Percentiles rank a stretch among this genome's conserved stretches.
phyloP scores from a whole-genome alignment of 2,113 vertebrate species.

The Scomber colias region DNA sequence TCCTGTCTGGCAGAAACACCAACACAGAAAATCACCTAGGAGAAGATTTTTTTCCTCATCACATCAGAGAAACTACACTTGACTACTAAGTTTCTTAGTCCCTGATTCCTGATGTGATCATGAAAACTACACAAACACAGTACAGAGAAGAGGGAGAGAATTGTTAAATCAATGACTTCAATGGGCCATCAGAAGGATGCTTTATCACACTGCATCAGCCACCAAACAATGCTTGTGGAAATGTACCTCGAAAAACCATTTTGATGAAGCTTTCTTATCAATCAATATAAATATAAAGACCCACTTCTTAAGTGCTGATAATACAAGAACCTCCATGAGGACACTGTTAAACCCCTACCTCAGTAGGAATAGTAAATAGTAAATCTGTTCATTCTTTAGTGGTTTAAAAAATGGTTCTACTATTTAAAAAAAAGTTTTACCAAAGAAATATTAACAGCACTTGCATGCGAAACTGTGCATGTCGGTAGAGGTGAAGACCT shows the following conservation, averaged over 20 bases:
- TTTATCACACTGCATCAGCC: constrained; percentile 18
- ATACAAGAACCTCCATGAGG: constrained; percentile 59
- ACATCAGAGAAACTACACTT: background rate
- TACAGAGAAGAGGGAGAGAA: too few species aligned
- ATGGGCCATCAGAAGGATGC: background rate
- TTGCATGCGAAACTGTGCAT: constrained; percentile 68
- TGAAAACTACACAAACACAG: background rate
- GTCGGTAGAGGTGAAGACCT: constrained; percentile 22
- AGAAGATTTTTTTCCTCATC: background rate
- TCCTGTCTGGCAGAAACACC: background rate
- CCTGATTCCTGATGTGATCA: constrained; percentile 11
- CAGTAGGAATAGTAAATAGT: constrained; percentile 45
- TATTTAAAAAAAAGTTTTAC: too few species aligned
- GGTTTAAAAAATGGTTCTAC: constrained; percentile 32
- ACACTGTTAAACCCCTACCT: constrained; percentile 34
- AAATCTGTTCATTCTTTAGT: constrained; percentile 31
- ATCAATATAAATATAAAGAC: constrained; percentile 35
- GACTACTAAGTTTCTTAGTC: background rate
- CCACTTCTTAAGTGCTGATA: constrained; percentile 46
- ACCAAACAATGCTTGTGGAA: background rate
- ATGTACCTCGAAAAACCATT: constrained; percentile 27
- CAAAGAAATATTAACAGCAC: constrained; percentile 45
- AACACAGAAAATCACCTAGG: too few species aligned
- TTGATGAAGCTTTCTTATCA: constrained; percentile 9
- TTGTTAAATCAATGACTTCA: constrained; percentile 5